Evolutionary conservation across 1,140 invertebrate species (phyloP).

Genomic region (Neodiprion lecontei): DNA sequence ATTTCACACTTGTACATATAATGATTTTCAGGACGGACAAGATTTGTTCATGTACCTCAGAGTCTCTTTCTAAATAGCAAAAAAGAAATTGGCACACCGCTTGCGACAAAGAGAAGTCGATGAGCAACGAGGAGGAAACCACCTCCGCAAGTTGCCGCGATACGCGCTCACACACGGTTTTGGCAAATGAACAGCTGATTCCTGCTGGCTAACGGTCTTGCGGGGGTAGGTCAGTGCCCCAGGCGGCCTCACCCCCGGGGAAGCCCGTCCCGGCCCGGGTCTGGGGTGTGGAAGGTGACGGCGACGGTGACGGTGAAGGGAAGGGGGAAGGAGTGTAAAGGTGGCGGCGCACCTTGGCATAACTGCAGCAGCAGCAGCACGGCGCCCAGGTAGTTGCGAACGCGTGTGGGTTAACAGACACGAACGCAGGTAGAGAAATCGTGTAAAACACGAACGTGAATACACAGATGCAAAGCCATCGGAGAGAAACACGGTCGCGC

Average conservation of each 20-base stretch:
- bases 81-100: too few relatives aligned
- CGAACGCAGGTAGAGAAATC: not conserved
- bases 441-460: conserved; percentile 11
- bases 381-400: conserved; percentile 19
- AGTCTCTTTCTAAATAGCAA: too few relatives aligned
- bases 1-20: too few relatives aligned
- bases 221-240: conserved; percentile 53
- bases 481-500: not conserved
- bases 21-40: too few relatives aligned
- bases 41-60: too few relatives aligned
- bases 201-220: conserved; percentile 38
- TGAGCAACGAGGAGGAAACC: too few relatives aligned
- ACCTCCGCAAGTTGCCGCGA: conserved; percentile 9
- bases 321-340: conserved; percentile 3
- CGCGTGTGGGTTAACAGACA: conserved; percentile 11
- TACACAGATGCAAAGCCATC: not conserved
- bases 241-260: conserved; percentile 31
- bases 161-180: conserved; percentile 6
- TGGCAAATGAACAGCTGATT: conserved; percentile 41
- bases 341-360: conserved; percentile 21
- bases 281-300: not conserved
- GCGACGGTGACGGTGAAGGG: too few relatives aligned
- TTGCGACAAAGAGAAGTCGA: too few relatives aligned
- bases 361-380: conserved; percentile 16
- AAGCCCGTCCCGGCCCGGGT: not conserved